Evolutionary conservation across 2,113 vertebrate species (phyloP), one percentile per base, ranked within the genome.

Genomic region (Eulemur rufifrons): DNA sequence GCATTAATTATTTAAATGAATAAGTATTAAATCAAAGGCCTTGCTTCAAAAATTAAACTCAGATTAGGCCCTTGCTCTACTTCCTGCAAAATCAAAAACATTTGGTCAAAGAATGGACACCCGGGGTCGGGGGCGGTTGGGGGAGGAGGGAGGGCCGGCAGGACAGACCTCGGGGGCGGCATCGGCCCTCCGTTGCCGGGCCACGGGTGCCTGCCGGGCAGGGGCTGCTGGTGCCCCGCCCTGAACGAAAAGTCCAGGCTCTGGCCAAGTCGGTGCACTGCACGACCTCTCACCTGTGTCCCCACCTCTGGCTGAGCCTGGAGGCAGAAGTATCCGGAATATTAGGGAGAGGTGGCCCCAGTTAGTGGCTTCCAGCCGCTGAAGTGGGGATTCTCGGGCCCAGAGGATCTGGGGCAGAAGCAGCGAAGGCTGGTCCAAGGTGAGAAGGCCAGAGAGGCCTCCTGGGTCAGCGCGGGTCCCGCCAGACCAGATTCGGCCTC

Each of bases 1-100:
- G 97, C 95, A 97, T 97, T 97, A 95, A 97, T 97, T 97, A 98
- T 87, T 96, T 54, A 98, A 95, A 97, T 97, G 97, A 98, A 89
- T 95, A 90, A 94, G 95, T 63, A 96, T 95, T 63, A 50, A 96
- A 95, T 97, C 97, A 98, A 97, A 97, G 95, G 87, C 83, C 95
- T 96, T 37, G 89, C 97, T 95, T 97, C 96, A 95, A 45, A 95
- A 95, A 98, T 94, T 94, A 96, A 95, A 92, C 94, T 95, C 97
- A 95, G 97, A 96, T 97, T 81, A 97, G 97, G 94, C 95, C 95
- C 94, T 96, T 97, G 89, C 91, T 92, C 59, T 50, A 56, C 92
- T 97, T 97, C 95, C 96, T 96, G 82, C 71, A 59, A 61, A 95
- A 96, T 97, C 93, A 95, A 96, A 97, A 91, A 8, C 98, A 96